Evolutionary conservation across 2,797 vertebrate genomes (phyloP), one percentile per base, ranked within the genome.

Genomic region (Vespertilio murinus): DNA sequence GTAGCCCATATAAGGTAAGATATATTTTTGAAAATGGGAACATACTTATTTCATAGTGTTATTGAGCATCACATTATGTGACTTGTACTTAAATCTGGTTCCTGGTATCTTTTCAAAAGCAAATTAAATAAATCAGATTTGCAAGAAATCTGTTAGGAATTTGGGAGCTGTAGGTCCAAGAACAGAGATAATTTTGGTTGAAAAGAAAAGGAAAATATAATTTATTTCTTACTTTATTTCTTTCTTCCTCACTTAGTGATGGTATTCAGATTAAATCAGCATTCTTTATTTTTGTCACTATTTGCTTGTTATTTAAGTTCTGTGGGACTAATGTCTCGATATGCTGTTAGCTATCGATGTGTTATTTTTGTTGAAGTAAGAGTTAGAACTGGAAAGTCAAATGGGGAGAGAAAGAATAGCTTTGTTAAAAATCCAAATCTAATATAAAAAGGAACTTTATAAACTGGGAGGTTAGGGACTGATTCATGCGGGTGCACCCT

Each of bases 61-160:
- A 3, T 8, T 52, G 10, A 52, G 7, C 11, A 35, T 85, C 22
- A 11, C 8, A 33, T 47, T 67, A 3, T 28, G 6, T 91, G 35
- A 65, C 74, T 86, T 74, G n/a, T 80, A 59, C 33, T 64, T 22
- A 17, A 49, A 73, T 77, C 40, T 90, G 74, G 23, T 77, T 10
- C 16, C 5, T 61, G 18, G 16, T n/a, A 14, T 81, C 61, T 79
- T 90, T 77, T 77, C 81, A 61, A 61, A 67, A 84, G 86, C 73
- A 90, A 89, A 90, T 47, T 18, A 95, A 73, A 2, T 65, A 45
- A 79, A 20, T 90, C 56, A 92, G 20, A 64, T 86, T 89, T 91
- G 65, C 0, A 56, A 56, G 47, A 59, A 35, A 5, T 82, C 4
- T 30, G 0, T 61, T 59, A 90, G 45, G 33, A 88, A 74, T 42